Base-by-base conservation (phyloP, 2,113 vertebrate genomes). In the Glaucidium brasilianum region DNA sequence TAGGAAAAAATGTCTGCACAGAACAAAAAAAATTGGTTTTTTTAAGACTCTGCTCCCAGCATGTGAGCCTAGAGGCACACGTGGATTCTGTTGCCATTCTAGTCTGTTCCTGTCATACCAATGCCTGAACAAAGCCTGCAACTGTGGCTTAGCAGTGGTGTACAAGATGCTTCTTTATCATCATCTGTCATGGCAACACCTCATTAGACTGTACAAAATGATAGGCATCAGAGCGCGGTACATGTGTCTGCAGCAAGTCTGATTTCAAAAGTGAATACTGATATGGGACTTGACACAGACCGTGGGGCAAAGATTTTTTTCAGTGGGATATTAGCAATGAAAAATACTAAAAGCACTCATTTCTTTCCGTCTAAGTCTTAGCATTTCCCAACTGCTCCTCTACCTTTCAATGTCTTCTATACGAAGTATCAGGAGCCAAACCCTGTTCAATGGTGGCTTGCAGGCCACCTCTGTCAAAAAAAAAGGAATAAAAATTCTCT, bases 21-120 rank as follows among this genome's bases (percentile, higher is more conserved):
- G 35, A 4, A 39, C 19, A 59, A 76, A 30, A 15, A 13, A 15
- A 39, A 39, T 39, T 7, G 3, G 68, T 85, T 74, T n/a, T 49
- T 83, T 50, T 56, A 37, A 43, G 43, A 35, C 53, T 49, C 30
- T 3, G 5, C 12, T 27, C 10, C 32, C 8, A 16, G 34, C 45
- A 14, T 3, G 8, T 1, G 10, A n/a, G 39, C 55, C 58, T 64
- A 32, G 39, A 80, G 76, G 68, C 63, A 26, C 25, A 8, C 0
- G 0, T 22, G 20, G 66, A 4, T 45, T 52, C 55, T 11, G 12
- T 11, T 30, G 45, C 75, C 35, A 0, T 50, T 23, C 18, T 3
- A 23, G 20, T 32, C 19, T 62, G 27, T 18, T n/a, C 25, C 25
- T 78, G 60, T 32, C 71, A 30, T 10, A 56, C 5, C 41, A 37